Evolutionary conservation across 53 echinoderm and acorn worm species (phyloP).

Genomic region (Echinometra lucunter): DNA sequence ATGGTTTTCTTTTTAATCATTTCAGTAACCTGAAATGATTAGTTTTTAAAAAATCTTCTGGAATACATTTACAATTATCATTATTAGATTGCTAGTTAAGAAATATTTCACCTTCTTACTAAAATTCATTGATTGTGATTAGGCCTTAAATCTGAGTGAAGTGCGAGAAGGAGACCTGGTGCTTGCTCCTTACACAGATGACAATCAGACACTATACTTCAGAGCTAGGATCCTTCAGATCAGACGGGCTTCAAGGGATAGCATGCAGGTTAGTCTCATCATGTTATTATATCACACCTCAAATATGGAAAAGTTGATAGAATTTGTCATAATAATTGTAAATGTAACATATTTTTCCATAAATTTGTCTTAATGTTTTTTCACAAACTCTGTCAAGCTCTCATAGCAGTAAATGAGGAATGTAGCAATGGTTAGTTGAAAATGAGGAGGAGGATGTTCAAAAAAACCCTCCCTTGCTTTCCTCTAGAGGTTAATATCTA

Average conservation of each 20-base stretch:
- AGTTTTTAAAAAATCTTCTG: not conserved
- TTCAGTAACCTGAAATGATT: too few relatives aligned
- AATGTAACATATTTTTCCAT: too few relatives aligned
- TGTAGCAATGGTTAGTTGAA: too few relatives aligned
- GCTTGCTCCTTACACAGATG: slow-evolving; percentile 84
- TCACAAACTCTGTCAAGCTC: too few relatives aligned
- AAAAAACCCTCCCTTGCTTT: too few relatives aligned
- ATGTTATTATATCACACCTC: not conserved
- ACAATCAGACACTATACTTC: slow-evolving; percentile 75
- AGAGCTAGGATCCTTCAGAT: slow-evolving; percentile 76
- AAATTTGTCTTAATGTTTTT: too few relatives aligned
- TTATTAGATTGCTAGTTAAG: not conserved
- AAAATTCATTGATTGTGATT: not conserved
- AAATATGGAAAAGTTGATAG: not conserved
- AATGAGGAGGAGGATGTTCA: too few relatives aligned
- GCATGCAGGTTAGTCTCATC: slow-evolving; percentile 70
- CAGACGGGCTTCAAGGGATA: slow-evolving; percentile 42
- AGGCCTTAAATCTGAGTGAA: slow-evolving; percentile 32
- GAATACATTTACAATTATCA: not conserved
- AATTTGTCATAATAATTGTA: too few relatives aligned
- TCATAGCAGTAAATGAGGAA: too few relatives aligned
- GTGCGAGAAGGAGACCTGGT: slow-evolving; percentile 64
- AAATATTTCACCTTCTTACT: too few relatives aligned
- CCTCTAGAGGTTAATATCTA: too few relatives aligned
- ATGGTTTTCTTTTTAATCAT: not conserved